Conservation (phyloP, 2,113 vertebrate species). For the Felis chaus region DNA sequence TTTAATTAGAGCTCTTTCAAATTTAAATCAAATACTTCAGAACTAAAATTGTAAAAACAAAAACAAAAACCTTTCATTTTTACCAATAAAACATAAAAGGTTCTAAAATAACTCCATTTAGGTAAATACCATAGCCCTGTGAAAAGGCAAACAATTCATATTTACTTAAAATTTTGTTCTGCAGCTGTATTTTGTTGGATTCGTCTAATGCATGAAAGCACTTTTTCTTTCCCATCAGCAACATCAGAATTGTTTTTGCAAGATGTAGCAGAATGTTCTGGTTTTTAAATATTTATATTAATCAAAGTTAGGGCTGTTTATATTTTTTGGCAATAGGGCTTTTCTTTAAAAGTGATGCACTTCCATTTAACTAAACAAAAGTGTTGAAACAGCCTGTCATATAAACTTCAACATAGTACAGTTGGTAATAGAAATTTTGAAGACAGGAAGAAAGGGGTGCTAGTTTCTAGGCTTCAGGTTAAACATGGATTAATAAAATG, state of each 20-base stretch:
- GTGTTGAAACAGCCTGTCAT: slow-evolving; percentile 86
- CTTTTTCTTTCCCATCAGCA: slow-evolving; percentile 80
- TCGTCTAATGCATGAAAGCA: slow-evolving; percentile 77
- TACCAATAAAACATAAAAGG: slow-evolving; percentile 77
- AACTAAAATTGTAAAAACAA: slow-evolving; percentile 76
- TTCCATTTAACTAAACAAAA: slow-evolving; percentile 89
- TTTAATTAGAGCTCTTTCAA: slow-evolving; percentile 83
- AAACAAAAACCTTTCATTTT: slow-evolving; percentile 64
- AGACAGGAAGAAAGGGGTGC: slow-evolving; percentile 32
- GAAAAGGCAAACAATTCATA: slow-evolving; percentile 77
- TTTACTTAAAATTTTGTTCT: slow-evolving; percentile 83
- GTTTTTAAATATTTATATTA: slow-evolving; percentile 90
- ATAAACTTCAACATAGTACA: slow-evolving; percentile 84
- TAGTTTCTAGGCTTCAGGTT: slow-evolving; percentile 41
- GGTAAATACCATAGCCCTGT: slow-evolving; percentile 62
- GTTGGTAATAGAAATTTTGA: slow-evolving; percentile 80
- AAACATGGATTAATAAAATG: slow-evolving; percentile 56
- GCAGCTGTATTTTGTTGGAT: slow-evolving; percentile 79
- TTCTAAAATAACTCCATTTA: slow-evolving; percentile 69
- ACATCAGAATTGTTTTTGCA: slow-evolving; percentile 82
- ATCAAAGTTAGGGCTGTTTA: slow-evolving; percentile 87
- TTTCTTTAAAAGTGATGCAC: slow-evolving; percentile 88
- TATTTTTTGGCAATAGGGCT: slow-evolving; percentile 87
- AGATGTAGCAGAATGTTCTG: slow-evolving; percentile 85
- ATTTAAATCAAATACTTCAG: slow-evolving; percentile 79